Evolutionary conservation across 2,113 vertebrate species (phyloP), one percentile per base, ranked within the genome.

Genomic region (Onychorhynchus coronatus): DNA sequence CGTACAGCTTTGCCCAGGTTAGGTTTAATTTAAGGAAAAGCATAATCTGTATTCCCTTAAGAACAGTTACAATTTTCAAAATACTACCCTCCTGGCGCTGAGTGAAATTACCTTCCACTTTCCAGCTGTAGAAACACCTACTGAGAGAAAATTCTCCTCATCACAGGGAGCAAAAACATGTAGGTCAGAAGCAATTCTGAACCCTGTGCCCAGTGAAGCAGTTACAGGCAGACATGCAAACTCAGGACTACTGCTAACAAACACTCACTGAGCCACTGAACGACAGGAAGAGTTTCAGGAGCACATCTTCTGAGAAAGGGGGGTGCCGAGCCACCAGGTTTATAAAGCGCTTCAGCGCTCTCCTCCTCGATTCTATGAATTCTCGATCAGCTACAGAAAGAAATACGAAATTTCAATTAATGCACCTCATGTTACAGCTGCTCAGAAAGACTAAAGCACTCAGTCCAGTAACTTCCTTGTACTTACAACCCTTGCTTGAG

Each of bases 251-350:
- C 8, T 31, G 65, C 42, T 83, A 37, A 44, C 25, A 72, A 78
- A 30, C 25, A 98, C 99, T 92, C 96, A 99, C 99, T 2, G 99
- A 98, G 90, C 99, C 99, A 14, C 96, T 99, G 97, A 99, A 99
- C 2, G 99, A 99, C 70, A 99, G 98, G 74, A 99, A 99, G 65
- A 99, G 98, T 96, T 98, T 99, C 82, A 99, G 95, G 71, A 99
- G 97, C 53, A 98, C 98, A 13, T 99, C 99, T 95, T 99, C 98
- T 0, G 98, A 99, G 97, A 99, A 99, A 28, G 99, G 98, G 4
- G 99, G 99, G 61, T 99, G 99, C 12, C 99, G 98, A 14, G 99
- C 98, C 97, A 99, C 99, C 95, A 99, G 95, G 97, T 99, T 99
- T 44, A 99, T 98, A 46, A 99, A 99, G 42, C 99, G 98, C 86